These are phyloP conservation scores for Aphelocoma coerulescens DNA, from an alignment of 2,113 vertebrate species.

Conservation along the genomic window DNA sequence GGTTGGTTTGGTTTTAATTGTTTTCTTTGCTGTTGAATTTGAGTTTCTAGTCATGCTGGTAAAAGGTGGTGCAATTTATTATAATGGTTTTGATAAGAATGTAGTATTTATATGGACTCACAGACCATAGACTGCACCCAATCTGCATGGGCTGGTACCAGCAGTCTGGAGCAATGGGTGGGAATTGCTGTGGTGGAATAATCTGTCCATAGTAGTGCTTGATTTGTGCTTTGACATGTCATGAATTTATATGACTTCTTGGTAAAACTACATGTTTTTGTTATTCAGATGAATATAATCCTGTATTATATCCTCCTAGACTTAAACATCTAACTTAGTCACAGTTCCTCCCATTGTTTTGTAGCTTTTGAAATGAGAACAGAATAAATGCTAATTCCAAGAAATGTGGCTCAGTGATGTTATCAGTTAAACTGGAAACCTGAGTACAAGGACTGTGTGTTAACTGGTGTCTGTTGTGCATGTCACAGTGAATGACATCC, in stretches of 20 bases:
- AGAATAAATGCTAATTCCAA: not conserved
- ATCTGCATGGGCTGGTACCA: not conserved
- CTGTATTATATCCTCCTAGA: not conserved
- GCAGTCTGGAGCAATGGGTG: not conserved
- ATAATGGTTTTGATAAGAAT: not conserved
- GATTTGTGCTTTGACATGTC: not conserved
- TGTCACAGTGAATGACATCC: slow-evolving; percentile 84
- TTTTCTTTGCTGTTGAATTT: not conserved
- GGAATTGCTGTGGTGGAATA: not conserved
- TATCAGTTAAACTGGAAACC: not conserved
- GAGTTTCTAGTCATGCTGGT: not conserved
- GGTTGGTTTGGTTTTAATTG: not conserved
- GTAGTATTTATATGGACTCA: not conserved
- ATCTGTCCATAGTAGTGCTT: not conserved
- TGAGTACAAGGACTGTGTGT: not conserved
- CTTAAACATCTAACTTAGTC: not conserved
- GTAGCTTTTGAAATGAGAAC: not conserved
- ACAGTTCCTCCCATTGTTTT: not conserved
- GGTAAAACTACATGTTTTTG: not conserved
- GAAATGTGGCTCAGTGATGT: not conserved
- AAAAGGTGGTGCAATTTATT: not conserved
- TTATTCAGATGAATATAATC: not conserved
- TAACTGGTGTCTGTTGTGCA: not conserved
- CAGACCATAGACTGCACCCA: not conserved
- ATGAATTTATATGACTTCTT: not conserved